Percentiles rank a stretch among this genome's conserved stretches.
phyloP scores from a whole-genome alignment of 2,888 invertebrate genomes.

The Agrochola macilenta region DNA sequence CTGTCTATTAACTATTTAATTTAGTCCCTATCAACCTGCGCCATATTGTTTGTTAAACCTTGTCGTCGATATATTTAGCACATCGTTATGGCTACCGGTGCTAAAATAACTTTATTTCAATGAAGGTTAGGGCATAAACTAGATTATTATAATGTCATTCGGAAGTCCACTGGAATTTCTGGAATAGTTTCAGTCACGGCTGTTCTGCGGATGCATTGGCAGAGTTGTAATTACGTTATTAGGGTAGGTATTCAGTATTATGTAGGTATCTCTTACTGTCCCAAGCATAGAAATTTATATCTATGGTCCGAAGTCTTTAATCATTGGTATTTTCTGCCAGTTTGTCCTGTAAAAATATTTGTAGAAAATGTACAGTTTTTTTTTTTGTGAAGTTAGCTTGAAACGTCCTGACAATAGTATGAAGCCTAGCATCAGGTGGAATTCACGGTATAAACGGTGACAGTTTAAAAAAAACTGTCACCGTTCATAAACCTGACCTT shows the following conservation, averaged over 20 bases:
- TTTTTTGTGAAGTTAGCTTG: background rate
- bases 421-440: background rate
- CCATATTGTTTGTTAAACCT: slow-evolving; percentile 47
- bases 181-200: background rate
- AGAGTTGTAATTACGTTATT: background rate
- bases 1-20: slow-evolving; percentile 48
- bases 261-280: too few relatives aligned
- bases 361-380: too few relatives aligned
- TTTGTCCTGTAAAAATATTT: background rate
- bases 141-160: slow-evolving; percentile 4
- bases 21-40: slow-evolving; percentile 49
- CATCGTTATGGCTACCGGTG: slow-evolving; percentile 16
- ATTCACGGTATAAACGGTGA: background rate
- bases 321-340: background rate
- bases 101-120: slow-evolving; percentile 29
- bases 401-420: background rate
- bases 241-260: background rate
- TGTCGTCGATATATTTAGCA: slow-evolving; percentile 49
- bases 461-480: too few relatives aligned
- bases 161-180: slow-evolving; percentile 9
- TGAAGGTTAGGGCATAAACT: slow-evolving; percentile 30
- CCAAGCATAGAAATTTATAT: too few relatives aligned
- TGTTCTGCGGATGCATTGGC: background rate
- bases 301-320: background rate
- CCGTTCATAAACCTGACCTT: background rate